Percentiles rank a stretch among this genome's conserved stretches.
These are phyloP conservation scores for Drosophila emarginata DNA, from an alignment of 2,888 invertebrate species.

Conservation along the genomic window DNA sequence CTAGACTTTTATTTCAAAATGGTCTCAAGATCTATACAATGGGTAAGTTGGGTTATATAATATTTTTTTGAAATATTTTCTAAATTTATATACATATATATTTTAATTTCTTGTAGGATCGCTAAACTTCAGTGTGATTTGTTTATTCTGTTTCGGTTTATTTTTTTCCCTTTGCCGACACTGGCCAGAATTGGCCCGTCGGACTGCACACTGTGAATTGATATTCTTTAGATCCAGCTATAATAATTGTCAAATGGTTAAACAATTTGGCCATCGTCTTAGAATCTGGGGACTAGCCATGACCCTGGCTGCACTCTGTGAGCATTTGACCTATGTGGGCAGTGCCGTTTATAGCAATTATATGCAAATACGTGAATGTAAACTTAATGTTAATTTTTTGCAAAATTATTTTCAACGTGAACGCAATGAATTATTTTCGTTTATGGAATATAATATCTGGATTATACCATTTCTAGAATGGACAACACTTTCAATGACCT, in stretches of 20 bases:
- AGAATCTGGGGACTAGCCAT: constrained; percentile 68
- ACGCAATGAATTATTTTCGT: constrained; percentile 70
- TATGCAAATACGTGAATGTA: constrained; percentile 74
- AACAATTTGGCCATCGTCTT: constrained; percentile 61
- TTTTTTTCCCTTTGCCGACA: constrained; percentile 74
- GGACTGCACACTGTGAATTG: constrained; percentile 70
- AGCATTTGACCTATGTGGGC: constrained; percentile 69
- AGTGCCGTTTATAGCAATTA: constrained; percentile 74
- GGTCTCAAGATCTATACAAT: constrained; percentile 79
- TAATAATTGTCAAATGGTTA: constrained; percentile 54
- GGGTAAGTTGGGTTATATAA: constrained; percentile 47
- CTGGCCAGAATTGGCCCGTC: constrained; percentile 78
- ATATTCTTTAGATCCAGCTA: constrained; percentile 74
- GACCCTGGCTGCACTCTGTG: constrained; percentile 61
- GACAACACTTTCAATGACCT: constrained; percentile 84
- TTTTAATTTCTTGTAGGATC: constrained; percentile 57
- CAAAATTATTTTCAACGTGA: constrained; percentile 77
- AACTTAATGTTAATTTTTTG: constrained; percentile 76
- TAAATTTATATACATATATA: not conserved
- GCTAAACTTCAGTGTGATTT: constrained; percentile 77
- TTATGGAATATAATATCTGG: constrained; percentile 65
- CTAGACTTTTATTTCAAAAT: constrained; percentile 59
- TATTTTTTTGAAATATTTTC: no score
- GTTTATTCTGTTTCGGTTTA: constrained; percentile 61
- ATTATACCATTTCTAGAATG: constrained; percentile 75